Evolutionary conservation across 2,888 invertebrate genomes (phyloP), one percentile per base, ranked within the genome.

Genomic region (Leucophora obtusa): DNA sequence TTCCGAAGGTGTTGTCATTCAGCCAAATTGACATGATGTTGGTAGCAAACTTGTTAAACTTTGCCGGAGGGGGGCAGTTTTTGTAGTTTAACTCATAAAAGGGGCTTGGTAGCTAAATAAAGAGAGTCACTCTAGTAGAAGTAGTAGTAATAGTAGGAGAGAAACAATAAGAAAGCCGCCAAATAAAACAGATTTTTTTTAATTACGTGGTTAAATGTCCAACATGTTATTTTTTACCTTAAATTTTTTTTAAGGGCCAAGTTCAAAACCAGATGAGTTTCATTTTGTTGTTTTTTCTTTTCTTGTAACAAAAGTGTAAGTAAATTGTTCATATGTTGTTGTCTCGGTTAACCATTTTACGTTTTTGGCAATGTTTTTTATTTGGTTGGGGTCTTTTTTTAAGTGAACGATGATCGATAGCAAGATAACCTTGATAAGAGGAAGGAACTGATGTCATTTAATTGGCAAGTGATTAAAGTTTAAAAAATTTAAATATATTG

Each of bases 201-300:
- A 50, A 11, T 43, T 56, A 47, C 33, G 15, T 38, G 43, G 38
- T 38, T n/a, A 33, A 14, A 28, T 33, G 18, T 50, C 8, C 10
- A 33, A 6, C 9, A 21, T 38, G n/a, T 54, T 38, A 21, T 53
- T 38, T 53, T 28, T 28, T 28, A 28, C 28, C 3, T 28, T 6
- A 18, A 33, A 47, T 50, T 59, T n/a, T 53, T 60, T 62, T 63
- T 75, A 75, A 75, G 69, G 69, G 62, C 62, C 62, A 75, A 69
- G 62, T 69, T 75, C 74, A 68, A 75, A 75, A 75, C 43, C 68
- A 68, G 35, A 35, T 68, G 4, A 33, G 24, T 51, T 47, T 43
- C 28, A 14, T n/a, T 33, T 60, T 28, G 28, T 28, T 28, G 3
- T 28, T 7, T 43, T 43, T 14, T 18, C 11, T 35, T 17, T 50